Percentiles rank a stretch among this genome's conserved stretches.
These are phyloP conservation scores for cattle (Bos taurus) DNA, from an alignment of 2,113 vertebrate species.

Conservation along the genomic window DNA sequence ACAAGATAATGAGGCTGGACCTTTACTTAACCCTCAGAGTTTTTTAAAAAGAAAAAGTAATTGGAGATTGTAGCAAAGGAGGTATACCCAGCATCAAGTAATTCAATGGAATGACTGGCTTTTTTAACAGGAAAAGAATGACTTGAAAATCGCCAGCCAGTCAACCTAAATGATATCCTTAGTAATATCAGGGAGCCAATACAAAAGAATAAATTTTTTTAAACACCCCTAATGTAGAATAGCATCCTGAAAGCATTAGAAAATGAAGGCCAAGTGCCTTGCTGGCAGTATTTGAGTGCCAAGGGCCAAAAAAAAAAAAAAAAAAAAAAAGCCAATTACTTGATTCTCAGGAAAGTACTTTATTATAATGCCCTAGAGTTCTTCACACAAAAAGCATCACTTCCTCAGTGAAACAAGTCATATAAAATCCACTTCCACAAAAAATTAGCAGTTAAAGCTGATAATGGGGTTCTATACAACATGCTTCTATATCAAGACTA, in stretches of 20 bases:
- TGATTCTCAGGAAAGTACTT: slow-evolving; percentile 42
- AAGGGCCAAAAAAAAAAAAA: neutral
- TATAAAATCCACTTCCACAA: slow-evolving; percentile 42
- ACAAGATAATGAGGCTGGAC: neutral
- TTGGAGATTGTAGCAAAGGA: neutral
- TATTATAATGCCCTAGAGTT: slow-evolving; percentile 45
- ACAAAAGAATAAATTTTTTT: slow-evolving; percentile 36
- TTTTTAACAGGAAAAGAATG: slow-evolving; percentile 30
- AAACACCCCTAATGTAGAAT: slow-evolving; percentile 41
- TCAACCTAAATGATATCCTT: slow-evolving; percentile 36
- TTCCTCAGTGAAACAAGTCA: slow-evolving; percentile 31
- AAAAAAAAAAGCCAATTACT: slow-evolving; percentile 34
- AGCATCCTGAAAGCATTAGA: slow-evolving; percentile 51
- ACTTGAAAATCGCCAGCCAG: slow-evolving; percentile 41
- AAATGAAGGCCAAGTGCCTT: slow-evolving; percentile 47
- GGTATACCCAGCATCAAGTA: neutral
- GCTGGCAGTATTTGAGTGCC: slow-evolving; percentile 35
- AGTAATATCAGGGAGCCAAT: slow-evolving; percentile 32
- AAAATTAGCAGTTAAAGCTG: slow-evolving; percentile 5
- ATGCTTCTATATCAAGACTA: slow-evolving; percentile 1
- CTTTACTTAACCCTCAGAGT: neutral
- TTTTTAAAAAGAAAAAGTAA: neutral
- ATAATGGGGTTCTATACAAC: slow-evolving; percentile 1
- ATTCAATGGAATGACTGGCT: neutral
- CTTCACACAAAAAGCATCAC: slow-evolving; percentile 44